Conservation (phyloP, 2,888 invertebrate species). For the Eilema sororculum region DNA sequence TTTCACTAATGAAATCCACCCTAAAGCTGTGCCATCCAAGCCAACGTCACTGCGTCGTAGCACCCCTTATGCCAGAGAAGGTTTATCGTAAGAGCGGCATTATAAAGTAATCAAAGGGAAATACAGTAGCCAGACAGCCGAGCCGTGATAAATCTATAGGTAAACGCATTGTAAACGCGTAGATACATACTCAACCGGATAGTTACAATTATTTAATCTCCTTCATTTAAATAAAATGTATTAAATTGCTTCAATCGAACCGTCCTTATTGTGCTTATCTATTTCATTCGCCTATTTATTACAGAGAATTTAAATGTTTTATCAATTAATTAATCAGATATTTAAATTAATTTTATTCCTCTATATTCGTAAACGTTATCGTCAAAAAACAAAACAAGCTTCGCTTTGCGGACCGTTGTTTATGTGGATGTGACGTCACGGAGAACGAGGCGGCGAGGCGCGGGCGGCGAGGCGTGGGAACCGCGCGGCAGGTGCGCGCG, state of each 20-base stretch:
- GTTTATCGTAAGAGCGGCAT: not conserved
- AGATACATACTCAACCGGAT: constrained; percentile 26
- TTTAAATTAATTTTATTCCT: constrained; percentile 57
- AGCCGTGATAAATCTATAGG: not conserved
- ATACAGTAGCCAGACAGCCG: not conserved
- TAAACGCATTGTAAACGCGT: constrained; percentile 10
- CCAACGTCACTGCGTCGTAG: not conserved
- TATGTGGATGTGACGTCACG: constrained; percentile 79
- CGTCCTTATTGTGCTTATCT: constrained; percentile 37
- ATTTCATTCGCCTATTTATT: constrained; percentile 29
- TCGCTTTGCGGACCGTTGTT: constrained; percentile 73
- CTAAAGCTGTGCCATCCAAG: no score
- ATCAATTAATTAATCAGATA: constrained; percentile 57
- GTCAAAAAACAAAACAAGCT: constrained; percentile 68
- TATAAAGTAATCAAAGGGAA: not conserved
- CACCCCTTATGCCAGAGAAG: not conserved
- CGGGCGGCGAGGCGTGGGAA: constrained; percentile 81
- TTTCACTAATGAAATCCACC: no score
- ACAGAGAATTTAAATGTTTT: constrained; percentile 41
- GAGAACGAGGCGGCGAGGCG: constrained; percentile 55
- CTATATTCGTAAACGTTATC: constrained; percentile 51
- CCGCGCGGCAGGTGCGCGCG: constrained; percentile 85
- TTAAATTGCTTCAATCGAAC: constrained; percentile 35
- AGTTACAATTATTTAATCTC: constrained; percentile 37
- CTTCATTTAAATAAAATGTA: constrained; percentile 28